Percentiles rank a stretch among this genome's conserved stretches.
These are phyloP conservation scores for Aphaenogaster rudis DNA, from an alignment of 1,140 invertebrate species.

Conservation along the genomic window DNA sequence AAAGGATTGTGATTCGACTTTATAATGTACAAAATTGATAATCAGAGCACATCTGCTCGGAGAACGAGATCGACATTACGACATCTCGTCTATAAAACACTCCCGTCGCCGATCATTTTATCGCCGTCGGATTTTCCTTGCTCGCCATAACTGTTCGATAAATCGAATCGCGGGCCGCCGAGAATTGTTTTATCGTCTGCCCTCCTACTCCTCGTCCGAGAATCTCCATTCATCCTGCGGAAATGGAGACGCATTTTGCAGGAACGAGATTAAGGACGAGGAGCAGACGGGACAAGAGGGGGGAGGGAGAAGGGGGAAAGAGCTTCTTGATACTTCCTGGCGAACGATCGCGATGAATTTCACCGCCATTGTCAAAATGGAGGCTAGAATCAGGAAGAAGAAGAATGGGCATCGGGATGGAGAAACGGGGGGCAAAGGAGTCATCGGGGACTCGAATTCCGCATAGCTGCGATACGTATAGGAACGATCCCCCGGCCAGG, in stretches of 20 bases:
- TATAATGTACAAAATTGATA: slow-evolving; percentile 45
- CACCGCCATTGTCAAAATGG: slow-evolving; percentile 36
- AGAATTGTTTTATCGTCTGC: slow-evolving; percentile 51
- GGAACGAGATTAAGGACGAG: slow-evolving; percentile 38
- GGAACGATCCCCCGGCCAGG: neutral
- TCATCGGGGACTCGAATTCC: slow-evolving; percentile 32
- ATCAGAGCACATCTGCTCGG: neutral
- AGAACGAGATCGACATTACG: neutral
- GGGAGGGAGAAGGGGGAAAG: neutral
- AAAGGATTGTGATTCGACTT: neutral
- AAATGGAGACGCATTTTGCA: slow-evolving; percentile 53
- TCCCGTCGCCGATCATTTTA: slow-evolving; percentile 50
- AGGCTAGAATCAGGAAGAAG: slow-evolving; percentile 10
- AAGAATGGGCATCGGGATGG: neutral
- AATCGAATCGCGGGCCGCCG: slow-evolving; percentile 27
- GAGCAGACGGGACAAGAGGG: neutral
- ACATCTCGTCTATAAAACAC: slow-evolving; percentile 8
- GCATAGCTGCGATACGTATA: neutral
- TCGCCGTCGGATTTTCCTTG: slow-evolving; percentile 40
- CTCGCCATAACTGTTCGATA: slow-evolving; percentile 55
- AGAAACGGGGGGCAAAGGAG: neutral
- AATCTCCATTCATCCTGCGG: slow-evolving; percentile 49
- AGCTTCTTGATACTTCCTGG: slow-evolving; percentile 47
- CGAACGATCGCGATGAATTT: slow-evolving; percentile 63
- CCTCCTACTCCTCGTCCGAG: neutral